Evolutionary conservation across 2,797 vertebrate species (phyloP).

Genomic region (Dicrostonyx torquatus): DNA sequence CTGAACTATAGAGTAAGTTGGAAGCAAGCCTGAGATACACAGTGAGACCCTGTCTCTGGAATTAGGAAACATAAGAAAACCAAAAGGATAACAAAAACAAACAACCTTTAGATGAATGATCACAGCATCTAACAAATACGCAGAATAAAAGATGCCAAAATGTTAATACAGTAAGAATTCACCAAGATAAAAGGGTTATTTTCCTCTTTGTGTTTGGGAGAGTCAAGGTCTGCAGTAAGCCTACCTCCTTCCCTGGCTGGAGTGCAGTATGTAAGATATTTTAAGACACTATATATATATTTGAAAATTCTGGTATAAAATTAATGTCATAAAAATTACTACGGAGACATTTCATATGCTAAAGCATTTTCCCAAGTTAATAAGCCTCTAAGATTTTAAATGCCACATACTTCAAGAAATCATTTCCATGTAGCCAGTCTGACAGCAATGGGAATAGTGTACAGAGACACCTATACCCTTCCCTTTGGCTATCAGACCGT

Average conservation of each 20-base stretch:
- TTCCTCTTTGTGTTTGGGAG: background rate
- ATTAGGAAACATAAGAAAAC: background rate
- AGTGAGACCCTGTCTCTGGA: background rate
- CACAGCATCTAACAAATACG: background rate
- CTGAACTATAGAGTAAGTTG: background rate
- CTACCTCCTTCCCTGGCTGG: background rate
- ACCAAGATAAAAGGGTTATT: background rate
- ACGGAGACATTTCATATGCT: constrained; percentile 8
- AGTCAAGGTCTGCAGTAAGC: background rate
- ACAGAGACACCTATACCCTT: background rate
- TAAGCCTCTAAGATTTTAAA: constrained; percentile 19
- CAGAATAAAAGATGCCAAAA: constrained; percentile 46
- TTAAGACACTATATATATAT: background rate
- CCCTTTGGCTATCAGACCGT: background rate
- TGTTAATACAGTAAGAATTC: background rate
- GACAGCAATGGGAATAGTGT: background rate
- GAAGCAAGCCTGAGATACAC: background rate
- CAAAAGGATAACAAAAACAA: too few relatives aligned
- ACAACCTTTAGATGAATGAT: background rate
- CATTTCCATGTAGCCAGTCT: background rate
- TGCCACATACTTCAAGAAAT: constrained; percentile 21
- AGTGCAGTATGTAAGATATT: background rate
- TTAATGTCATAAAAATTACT: constrained; percentile 12
- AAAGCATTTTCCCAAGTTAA: constrained; percentile 22
- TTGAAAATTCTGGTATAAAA: constrained; percentile 46